Evolutionary conservation across 2,113 vertebrate genomes (phyloP).

Genomic region (Pholis gunnellus): DNA sequence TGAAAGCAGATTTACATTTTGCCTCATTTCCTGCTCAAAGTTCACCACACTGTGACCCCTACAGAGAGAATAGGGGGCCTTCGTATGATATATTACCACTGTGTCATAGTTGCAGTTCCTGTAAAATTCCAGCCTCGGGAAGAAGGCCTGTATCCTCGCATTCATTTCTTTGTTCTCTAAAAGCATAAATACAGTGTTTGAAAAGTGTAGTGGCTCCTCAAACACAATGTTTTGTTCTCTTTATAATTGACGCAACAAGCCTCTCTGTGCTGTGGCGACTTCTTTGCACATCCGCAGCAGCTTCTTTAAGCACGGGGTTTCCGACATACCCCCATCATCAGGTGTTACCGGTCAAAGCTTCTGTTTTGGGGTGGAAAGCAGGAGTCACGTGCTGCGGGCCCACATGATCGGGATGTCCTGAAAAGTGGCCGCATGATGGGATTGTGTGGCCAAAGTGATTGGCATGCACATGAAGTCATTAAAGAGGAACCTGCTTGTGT

Average conservation of each 20-base stretch:
- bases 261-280: neutral
- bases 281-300: neutral
- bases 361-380: neutral
- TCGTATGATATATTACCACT: fast-evolving
- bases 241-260: neutral
- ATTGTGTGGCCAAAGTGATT: constrained; percentile 73
- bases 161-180: neutral
- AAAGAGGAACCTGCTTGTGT: constrained; percentile 82
- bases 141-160: neutral
- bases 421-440: constrained; percentile 52
- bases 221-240: neutral
- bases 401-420: constrained; percentile 53
- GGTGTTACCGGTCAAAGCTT: constrained; percentile 24
- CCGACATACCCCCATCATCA: neutral
- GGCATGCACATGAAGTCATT: constrained; percentile 79
- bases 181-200: neutral
- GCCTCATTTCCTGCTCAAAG: neutral
- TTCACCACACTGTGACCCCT: neutral
- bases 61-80: no score
- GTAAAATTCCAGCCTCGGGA: neutral
- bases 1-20: neutral
- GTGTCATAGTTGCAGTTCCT: neutral
- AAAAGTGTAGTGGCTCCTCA: constrained; percentile 1
- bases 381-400: constrained; percentile 42
- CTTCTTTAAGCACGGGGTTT: constrained; percentile 1